Evolutionary conservation across 1,140 invertebrate species (phyloP), one percentile per base, ranked within the genome.

Genomic region (Hyphantria cunea): DNA sequence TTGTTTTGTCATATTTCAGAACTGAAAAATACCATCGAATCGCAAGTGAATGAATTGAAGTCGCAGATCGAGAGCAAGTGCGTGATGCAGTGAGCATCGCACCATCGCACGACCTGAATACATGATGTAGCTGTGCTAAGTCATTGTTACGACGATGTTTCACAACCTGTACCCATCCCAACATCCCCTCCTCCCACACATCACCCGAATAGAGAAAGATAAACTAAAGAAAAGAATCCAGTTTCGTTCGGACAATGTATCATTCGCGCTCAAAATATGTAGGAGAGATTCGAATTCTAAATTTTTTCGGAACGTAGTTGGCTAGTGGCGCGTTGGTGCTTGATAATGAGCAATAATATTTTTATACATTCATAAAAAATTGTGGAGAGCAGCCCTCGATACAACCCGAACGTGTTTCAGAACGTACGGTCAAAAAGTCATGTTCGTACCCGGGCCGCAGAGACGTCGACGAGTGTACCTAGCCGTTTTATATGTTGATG

Each of bases 1-100:
- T 25, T 25, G 5, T 25, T 25, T 81, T 76, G 87, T 86, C 74
- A 66, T 53, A 55, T 96, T 95, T 76, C 95, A 98, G 97, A 97
- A 93, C 91, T 98, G 93, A 98, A 97, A 93, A 97, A 98, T 92
- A 95, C 96, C 88, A 95, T 98, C 93, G 96, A 98, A 92, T 96
- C 96, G 84, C 96, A 97, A 94, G 96, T 98, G 90, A 98, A 95
- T 92, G 97, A 98, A 93, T 93, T 98, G 88, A 98, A 97, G 93
- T 94, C 96, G 81, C 96, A 97, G 92, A 96, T 98, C 89, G 97
- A 98, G 93, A 97, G 95, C 92, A 97, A 96, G 93, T 98, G 96
- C 93, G 95, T 94, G 84, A 94, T 97, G 92, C 96, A 97, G 95
- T 97, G 85, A 89, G 74, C 72, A 58, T 12, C 50, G 61, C 42